These are phyloP conservation scores for Silurus aristotelis DNA, from an alignment of 2,797 vertebrate genomes.

Conservation along the genomic window DNA sequence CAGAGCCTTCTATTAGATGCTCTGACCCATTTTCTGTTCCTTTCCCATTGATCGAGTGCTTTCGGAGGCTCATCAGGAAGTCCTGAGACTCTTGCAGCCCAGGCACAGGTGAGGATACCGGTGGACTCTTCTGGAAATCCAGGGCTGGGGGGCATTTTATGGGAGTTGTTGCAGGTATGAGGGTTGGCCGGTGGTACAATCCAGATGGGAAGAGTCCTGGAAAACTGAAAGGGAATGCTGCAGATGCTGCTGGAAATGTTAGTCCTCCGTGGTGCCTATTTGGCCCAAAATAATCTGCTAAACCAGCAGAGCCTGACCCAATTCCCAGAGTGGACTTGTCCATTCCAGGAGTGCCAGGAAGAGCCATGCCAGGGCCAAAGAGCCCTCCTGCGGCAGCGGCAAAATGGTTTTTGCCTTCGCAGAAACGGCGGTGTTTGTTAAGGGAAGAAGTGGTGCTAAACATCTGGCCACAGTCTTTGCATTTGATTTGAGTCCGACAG, in stretches of 20 bases:
- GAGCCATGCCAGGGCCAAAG: conserved; percentile 96
- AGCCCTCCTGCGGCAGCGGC: conserved; percentile 91
- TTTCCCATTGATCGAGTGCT: conserved; percentile 83
- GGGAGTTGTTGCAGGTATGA: conserved; percentile 90
- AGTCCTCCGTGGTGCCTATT: conserved; percentile 94
- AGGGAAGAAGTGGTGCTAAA: conserved; percentile 99
- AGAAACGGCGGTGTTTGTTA: conserved; percentile 99
- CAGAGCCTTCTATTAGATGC: conserved; percentile 80
- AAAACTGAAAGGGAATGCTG: conserved; percentile 97
- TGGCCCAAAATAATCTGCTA: conserved; percentile 98
- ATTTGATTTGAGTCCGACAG: conserved; percentile 99
- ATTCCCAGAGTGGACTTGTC: conserved; percentile 94
- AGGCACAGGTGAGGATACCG: conserved; percentile 86
- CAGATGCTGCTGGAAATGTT: conserved; percentile 93
- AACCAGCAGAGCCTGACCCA: conserved; percentile 89
- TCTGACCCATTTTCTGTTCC: conserved; percentile 74
- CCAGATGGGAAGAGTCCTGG: conserved; percentile 96
- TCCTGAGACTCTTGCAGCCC: conserved; percentile 88
- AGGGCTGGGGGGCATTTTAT: conserved; percentile 81
- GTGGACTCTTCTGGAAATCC: conserved; percentile 83
- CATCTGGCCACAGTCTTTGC: conserved; percentile 99
- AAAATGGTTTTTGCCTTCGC: conserved; percentile 99
- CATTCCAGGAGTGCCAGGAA: conserved; percentile 85
- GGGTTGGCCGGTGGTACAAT: conserved; percentile 94
- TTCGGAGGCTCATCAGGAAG: conserved; percentile 92